Conservation (phyloP, 2,888 invertebrate species). For the Cyclophora albipunctata region DNA sequence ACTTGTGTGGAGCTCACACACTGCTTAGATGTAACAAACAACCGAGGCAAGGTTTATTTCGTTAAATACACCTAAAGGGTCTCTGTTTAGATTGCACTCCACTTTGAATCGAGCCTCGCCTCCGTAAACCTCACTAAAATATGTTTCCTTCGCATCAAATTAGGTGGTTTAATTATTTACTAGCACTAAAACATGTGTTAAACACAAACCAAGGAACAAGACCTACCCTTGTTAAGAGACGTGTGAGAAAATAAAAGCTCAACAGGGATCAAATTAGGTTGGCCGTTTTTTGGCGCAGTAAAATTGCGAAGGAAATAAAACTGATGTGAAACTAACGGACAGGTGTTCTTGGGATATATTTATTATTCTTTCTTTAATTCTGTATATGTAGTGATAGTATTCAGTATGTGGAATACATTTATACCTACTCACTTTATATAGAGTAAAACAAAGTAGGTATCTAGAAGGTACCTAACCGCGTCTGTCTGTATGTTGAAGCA, state of each 20-base stretch:
- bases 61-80: constrained; percentile 23
- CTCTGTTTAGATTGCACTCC: constrained; percentile 30
- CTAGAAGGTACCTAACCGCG: no score
- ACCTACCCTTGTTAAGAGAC: constrained; percentile 33
- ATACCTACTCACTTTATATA: no score
- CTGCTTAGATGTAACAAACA: no score
- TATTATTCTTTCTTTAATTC: constrained; percentile 39
- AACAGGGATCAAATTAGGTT: constrained; percentile 47
- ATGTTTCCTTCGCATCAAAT: constrained; percentile 66
- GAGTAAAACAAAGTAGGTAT: no score
- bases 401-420: no score
- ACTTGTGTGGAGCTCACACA: no score
- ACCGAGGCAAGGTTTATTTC: constrained; percentile 18
- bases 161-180: constrained; percentile 71
- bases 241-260: constrained; percentile 30
- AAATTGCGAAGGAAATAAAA: constrained; percentile 64
- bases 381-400: constrained; percentile 18
- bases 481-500: no score
- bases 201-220: constrained; percentile 42
- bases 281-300: constrained; percentile 49
- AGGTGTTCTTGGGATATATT: constrained; percentile 57
- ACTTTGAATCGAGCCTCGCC: constrained; percentile 43
- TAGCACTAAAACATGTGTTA: constrained; percentile 64
- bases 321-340: constrained; percentile 40
- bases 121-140: constrained; percentile 54